These are phyloP conservation scores for Drosophila suboccidentalis DNA, from an alignment of 2,888 invertebrate species.

Conservation along the genomic window DNA sequence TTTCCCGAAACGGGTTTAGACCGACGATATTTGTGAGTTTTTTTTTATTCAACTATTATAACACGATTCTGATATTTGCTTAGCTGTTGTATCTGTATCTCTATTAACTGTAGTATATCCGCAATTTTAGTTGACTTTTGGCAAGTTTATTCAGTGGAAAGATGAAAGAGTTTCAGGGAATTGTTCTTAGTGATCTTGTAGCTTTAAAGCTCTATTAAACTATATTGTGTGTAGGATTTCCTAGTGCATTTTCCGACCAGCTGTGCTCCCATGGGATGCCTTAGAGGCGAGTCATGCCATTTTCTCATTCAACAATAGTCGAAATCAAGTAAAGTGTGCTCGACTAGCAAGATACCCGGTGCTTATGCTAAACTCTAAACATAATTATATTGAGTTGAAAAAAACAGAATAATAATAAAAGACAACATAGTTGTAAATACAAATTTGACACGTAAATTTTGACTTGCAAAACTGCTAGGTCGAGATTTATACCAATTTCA, in stretches of 20 bases:
- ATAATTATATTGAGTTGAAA: too few relatives aligned
- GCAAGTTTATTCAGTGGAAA: neutral
- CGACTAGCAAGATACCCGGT: neutral
- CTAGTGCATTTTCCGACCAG: neutral
- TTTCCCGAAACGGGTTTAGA: conserved; percentile 60
- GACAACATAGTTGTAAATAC: too few relatives aligned
- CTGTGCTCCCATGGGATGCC: conserved; percentile 1
- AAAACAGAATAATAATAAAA: too few relatives aligned
- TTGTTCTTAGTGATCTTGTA: neutral
- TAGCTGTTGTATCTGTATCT: conserved; percentile 37
- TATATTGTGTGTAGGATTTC: neutral
- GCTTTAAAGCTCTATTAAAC: neutral
- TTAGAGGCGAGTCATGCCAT: neutral
- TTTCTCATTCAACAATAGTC: neutral
- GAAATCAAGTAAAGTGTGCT: neutral
- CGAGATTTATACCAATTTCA: too few relatives aligned
- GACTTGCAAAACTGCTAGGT: too few relatives aligned
- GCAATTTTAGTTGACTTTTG: neutral
- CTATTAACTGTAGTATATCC: neutral
- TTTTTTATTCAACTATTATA: neutral
- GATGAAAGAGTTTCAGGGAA: neutral
- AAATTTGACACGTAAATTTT: too few relatives aligned
- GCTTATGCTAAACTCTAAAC: too few relatives aligned
- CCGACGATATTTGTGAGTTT: neutral
- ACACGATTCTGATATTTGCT: conserved; percentile 41